Conservation (phyloP, 2,888 invertebrate species). For the Xestia c-nigrum region DNA sequence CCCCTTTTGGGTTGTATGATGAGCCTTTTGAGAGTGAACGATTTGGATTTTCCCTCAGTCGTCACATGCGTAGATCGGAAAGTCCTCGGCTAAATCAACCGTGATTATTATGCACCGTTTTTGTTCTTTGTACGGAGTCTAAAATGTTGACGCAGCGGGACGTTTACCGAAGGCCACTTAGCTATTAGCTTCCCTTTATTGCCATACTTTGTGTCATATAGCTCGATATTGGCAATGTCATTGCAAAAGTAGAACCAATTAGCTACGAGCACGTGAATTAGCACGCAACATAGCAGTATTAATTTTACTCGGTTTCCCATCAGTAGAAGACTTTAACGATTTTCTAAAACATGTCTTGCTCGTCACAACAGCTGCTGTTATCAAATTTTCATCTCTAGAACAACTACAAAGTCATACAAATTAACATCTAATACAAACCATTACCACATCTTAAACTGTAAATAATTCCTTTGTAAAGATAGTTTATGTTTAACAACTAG, state of each 20-base stretch:
- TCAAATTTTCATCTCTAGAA: background rate
- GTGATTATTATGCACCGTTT: background rate
- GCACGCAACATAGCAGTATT: too few relatives aligned
- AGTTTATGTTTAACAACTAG: constrained; percentile 54
- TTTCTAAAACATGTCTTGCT: background rate
- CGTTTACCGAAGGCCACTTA: background rate
- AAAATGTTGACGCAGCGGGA: background rate
- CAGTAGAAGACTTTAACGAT: background rate
- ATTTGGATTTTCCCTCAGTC: background rate
- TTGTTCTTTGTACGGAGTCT: background rate
- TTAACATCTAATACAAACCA: background rate
- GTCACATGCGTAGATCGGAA: background rate
- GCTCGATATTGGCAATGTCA: background rate
- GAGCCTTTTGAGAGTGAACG: background rate
- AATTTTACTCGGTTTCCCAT: background rate
- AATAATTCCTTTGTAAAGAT: constrained; percentile 40
- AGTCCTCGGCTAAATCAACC: background rate
- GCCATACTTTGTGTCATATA: background rate
- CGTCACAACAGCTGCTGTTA: background rate
- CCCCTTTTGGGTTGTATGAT: too few relatives aligned
- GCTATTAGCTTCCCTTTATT: background rate
- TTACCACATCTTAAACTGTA: constrained; percentile 38
- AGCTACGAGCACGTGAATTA: too few relatives aligned
- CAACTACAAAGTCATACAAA: background rate
- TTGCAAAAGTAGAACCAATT: background rate